Evolutionary conservation across 2,797 vertebrate species (phyloP), one percentile per base, ranked within the genome.

Genomic region (Parauchenoglanis ngamensis): DNA sequence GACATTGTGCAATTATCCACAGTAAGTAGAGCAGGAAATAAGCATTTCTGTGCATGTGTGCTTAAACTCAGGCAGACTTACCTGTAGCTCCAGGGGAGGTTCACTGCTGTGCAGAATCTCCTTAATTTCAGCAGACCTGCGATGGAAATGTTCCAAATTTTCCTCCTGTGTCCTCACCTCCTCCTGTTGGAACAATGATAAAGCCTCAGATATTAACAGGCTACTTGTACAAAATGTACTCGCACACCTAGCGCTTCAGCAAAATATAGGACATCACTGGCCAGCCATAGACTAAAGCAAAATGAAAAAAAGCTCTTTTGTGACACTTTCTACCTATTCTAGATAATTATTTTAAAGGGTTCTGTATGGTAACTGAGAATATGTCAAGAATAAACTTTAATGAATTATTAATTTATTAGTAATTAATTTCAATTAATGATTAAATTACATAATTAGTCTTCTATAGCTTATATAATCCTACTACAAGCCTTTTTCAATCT

Each of bases 81-180:
- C 98, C 97, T 99, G 98, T 4, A 99, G 94, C 92, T 99, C 98
- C 91, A 96, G 91, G 3, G 96, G 97, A 13, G 94, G 90, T 84
- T 99, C 98, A 89, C 91, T 88, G 91, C 94, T 96, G 65, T 97
- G 96, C 89, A 99, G 94, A 86, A 97, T 93, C 12, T 91, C 83
- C 87, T 97, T 96, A 93, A 99, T 97, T 90, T 97, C 96, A 59
- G 91, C 80, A 78, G 95, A 91, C 1, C 94, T 96, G 83, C 21
- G 91, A 77, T 96, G 95, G 88, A 98, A 97, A 89, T 93, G 94
- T 77, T 96, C 93, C 52, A 96, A 78, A 46, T 93, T 96, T 89
- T 97, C 93, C 86, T 98, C 96, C 52, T 97, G 96, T 70, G 85
- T 88, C 83, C 65, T 86, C 82, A 98, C 92, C 87, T 98, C 96